Percentiles rank a stretch among this genome's conserved stretches.
These are phyloP conservation scores for Seira musarum DNA, from an alignment of 2,888 invertebrate genomes.

Conservation along the genomic window DNA sequence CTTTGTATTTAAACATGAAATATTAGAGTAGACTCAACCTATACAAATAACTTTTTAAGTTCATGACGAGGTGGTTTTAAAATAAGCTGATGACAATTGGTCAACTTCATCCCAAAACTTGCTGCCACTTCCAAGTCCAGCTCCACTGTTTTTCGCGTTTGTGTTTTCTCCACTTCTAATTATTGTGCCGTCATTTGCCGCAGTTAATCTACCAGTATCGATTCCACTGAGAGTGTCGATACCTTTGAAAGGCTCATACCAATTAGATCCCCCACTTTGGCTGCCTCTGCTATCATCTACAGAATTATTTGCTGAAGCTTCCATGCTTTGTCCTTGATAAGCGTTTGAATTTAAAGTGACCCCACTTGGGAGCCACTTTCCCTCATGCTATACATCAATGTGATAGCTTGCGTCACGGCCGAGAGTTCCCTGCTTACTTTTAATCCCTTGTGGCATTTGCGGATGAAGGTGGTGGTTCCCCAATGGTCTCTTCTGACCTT, in stretches of 20 bases:
- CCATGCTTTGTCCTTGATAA: constrained; percentile 44
- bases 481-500: constrained; percentile 46
- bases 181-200: too few relatives aligned
- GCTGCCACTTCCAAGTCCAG: constrained; percentile 38
- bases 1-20: too few relatives aligned
- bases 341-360: constrained; percentile 21
- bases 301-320: constrained; percentile 42
- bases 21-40: too few relatives aligned
- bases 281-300: constrained; percentile 48
- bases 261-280: constrained; percentile 46
- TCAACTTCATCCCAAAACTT: constrained; percentile 53
- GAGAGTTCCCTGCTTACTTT: constrained; percentile 54
- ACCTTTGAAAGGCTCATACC: constrained; percentile 40
- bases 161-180: constrained; percentile 25
- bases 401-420: constrained; percentile 61
- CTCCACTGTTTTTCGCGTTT: constrained; percentile 26
- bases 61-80: constrained; percentile 46
- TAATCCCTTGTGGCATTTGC: too few relatives aligned
- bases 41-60: constrained; percentile 29
- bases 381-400: constrained; percentile 64
- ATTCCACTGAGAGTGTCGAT: constrained; percentile 2
- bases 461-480: constrained; percentile 60
- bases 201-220: too few relatives aligned
- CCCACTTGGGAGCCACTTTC: constrained; percentile 48
- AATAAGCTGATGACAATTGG: constrained; percentile 45